A percentile compares a stretch with the other conserved stretches of the same genome.
These are phyloP conservation scores for Gymnocephalus cernua DNA, from an alignment of 2,113 vertebrate species.

Conservation along the genomic window DNA sequence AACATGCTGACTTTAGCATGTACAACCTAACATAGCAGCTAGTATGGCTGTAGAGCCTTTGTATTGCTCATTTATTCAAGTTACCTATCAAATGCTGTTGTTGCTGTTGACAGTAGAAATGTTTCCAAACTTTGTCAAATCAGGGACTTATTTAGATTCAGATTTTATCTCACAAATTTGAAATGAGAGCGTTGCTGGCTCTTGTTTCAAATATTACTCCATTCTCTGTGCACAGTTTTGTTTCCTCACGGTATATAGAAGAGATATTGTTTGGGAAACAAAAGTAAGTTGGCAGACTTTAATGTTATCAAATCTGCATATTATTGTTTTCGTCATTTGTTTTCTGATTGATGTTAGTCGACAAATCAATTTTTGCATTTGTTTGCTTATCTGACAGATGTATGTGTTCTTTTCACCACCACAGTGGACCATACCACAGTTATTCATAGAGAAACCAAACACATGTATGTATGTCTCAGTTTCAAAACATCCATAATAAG, in stretches of 20 bases:
- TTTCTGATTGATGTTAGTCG: not conserved
- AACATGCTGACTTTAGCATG: too few species aligned
- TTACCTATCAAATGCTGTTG: not conserved
- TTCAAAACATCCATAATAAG: conserved; percentile 19
- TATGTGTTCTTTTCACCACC: not conserved
- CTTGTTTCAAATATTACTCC: not conserved
- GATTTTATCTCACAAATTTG: conserved; percentile 39
- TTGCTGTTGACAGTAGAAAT: conserved; percentile 39
- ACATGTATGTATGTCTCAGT: not conserved
- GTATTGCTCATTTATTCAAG: not conserved
- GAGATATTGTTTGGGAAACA: conserved; percentile 9
- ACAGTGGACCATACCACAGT: not conserved
- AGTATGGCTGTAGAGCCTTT: not conserved
- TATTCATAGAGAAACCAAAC: conserved; percentile 4
- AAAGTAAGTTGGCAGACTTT: not conserved
- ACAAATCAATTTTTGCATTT: not conserved
- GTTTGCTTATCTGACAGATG: conserved; percentile 15
- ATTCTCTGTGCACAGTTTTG: not conserved
- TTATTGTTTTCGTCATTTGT: too few species aligned
- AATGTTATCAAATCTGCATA: not conserved
- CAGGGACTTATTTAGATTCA: conserved; percentile 33
- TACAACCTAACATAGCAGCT: too few species aligned
- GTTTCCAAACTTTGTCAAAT: conserved; percentile 42
- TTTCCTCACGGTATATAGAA: conserved; percentile 2
- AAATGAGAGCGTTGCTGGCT: not conserved